Percentiles rank a stretch among this genome's conserved stretches.
phyloP scores from a whole-genome alignment of 2,888 invertebrate species.

The Tenodera sinensis region DNA sequence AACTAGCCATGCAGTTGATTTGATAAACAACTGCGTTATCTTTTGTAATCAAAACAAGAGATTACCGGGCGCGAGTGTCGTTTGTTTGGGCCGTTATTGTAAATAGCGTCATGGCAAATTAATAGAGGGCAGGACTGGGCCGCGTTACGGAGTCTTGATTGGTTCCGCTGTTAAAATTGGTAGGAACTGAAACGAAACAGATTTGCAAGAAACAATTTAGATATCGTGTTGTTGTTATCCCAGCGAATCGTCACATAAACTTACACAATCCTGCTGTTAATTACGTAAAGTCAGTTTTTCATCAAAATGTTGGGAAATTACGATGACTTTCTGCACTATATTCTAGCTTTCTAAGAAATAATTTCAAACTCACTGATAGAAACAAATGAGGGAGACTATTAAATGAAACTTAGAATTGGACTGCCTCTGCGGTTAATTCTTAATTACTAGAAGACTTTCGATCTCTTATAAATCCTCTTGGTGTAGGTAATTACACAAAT shows the following conservation, averaged over 20 bases:
- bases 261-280: neutral
- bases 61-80: neutral
- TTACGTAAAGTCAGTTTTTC: neutral
- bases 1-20: too few relatives aligned
- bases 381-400: neutral
- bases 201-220: too few relatives aligned
- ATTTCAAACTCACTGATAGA: too few relatives aligned
- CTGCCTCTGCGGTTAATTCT: too few relatives aligned
- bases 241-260: neutral
- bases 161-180: neutral
- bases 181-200: neutral
- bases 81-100: neutral
- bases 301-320: neutral
- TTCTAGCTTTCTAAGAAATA: neutral
- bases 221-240: neutral
- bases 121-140: neutral
- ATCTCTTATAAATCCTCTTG: too few relatives aligned
- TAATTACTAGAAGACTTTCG: too few relatives aligned
- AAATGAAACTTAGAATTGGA: too few relatives aligned
- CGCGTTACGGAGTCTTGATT: neutral
- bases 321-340: neutral
- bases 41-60: neutral
- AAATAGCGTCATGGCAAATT: neutral
- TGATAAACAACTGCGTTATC: neutral
- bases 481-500: too few relatives aligned